Evolutionary conservation across 2,113 vertebrate genomes (phyloP).

Genomic region (Phodopus roborovskii): DNA sequence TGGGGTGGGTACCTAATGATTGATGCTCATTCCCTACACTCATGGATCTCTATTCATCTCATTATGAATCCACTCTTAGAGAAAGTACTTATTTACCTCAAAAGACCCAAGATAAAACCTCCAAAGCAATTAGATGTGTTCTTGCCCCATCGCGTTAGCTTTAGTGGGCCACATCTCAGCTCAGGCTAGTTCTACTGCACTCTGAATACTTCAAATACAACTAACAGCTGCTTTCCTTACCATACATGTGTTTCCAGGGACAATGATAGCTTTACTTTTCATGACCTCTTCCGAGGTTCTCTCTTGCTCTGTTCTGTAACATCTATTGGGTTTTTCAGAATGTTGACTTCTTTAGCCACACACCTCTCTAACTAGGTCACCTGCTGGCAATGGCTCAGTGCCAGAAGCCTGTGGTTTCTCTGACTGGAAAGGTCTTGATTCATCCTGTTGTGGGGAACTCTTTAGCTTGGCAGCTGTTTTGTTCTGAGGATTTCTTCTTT

Average conservation of each 20-base stretch:
- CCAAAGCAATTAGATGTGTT: conserved; percentile 31
- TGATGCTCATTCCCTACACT: conserved; percentile 21
- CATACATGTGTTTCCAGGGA: neutral
- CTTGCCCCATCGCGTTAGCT: neutral
- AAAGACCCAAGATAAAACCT: conserved; percentile 28
- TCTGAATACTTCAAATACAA: neutral
- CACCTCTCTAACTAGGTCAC: conserved; percentile 74
- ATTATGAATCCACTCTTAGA: conserved; percentile 47
- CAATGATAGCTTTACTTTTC: conserved; percentile 25
- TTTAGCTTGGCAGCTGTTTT: conserved; percentile 65
- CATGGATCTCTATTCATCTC: neutral
- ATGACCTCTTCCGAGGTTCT: conserved; percentile 2
- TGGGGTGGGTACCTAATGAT: neutral
- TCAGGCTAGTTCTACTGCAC: neutral
- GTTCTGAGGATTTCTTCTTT: conserved; percentile 59
- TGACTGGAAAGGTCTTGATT: conserved; percentile 77
- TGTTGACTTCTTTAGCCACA: conserved; percentile 57
- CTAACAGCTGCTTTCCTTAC: conserved; percentile 44
- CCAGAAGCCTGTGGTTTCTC: conserved; percentile 77
- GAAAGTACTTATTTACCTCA: conserved; percentile 20
- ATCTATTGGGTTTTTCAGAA: conserved; percentile 54
- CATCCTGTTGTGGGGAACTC: conserved; percentile 72
- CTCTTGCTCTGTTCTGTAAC: conserved; percentile 31
- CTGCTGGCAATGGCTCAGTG: conserved; percentile 55
- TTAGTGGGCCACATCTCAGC: conserved; percentile 8